Percentiles rank a stretch among this genome's conserved stretches.
Conservation (phyloP, 1,140 invertebrate genomes). For the Delia radicum region DNA sequence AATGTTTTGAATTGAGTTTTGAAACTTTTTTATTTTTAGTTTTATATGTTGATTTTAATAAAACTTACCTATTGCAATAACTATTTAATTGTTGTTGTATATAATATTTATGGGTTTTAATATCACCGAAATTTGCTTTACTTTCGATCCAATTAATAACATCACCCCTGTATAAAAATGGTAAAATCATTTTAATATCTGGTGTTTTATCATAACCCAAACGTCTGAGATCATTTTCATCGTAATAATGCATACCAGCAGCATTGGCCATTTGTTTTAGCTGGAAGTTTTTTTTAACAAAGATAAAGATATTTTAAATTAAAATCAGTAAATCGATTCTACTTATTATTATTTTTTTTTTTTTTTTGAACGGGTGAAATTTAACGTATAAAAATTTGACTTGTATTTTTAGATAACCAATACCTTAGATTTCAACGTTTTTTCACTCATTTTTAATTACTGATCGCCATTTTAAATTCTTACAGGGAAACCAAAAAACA, state of each 20-base stretch:
- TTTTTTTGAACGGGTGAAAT: too few species aligned
- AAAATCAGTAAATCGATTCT: too few species aligned
- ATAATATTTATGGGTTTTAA: slow-evolving; percentile 78
- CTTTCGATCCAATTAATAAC: slow-evolving; percentile 96
- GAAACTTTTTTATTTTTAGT: slow-evolving; percentile 12
- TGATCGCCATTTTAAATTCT: too few species aligned
- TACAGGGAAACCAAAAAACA: too few species aligned
- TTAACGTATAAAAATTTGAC: too few species aligned
- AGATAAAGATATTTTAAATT: neutral
- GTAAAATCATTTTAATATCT: slow-evolving; percentile 87
- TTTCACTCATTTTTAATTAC: too few species aligned
- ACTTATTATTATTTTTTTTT: too few species aligned
- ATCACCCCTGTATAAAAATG: slow-evolving; percentile 81
- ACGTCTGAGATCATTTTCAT: slow-evolving; percentile 77
- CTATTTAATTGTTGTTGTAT: slow-evolving; percentile 83
- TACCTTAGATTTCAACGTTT: too few species aligned
- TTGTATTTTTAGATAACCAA: too few species aligned
- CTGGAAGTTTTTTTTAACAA: too few species aligned
- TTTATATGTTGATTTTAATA: neutral
- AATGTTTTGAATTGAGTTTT: slow-evolving; percentile 28
- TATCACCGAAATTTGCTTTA: slow-evolving; percentile 90
- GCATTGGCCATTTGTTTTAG: slow-evolving; percentile 63
- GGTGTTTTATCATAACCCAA: slow-evolving; percentile 94
- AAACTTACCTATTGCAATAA: slow-evolving; percentile 81
- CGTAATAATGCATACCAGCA: slow-evolving; percentile 69